These are phyloP conservation scores for Baryphthengus martii DNA, from an alignment of 2,113 vertebrate species.

Conservation along the genomic window DNA sequence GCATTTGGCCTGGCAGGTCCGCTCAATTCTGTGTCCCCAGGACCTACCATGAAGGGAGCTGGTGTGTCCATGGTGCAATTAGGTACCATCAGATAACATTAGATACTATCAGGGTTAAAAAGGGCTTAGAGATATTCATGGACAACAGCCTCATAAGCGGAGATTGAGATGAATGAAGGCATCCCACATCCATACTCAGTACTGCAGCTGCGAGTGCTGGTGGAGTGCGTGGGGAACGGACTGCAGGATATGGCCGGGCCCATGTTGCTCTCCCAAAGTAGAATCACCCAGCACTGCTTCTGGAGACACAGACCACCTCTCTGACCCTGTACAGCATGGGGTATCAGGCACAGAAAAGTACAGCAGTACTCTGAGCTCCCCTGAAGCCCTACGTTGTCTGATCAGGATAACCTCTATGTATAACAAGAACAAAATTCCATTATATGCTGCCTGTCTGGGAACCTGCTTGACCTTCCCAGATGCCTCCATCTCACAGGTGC, in stretches of 20 bases:
- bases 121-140: not conserved
- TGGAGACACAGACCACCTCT: not conserved
- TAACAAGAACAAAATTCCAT: not conserved
- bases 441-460: not conserved
- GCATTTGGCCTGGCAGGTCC: not conserved
- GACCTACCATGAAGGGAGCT: not conserved
- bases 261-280: not conserved
- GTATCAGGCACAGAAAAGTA: not conserved
- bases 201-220: not conserved
- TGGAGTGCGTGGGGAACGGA: rapidly evolving
- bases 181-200: rapidly evolving
- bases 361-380: not conserved
- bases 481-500: not conserved
- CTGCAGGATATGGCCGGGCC: not conserved
- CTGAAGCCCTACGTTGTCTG: not conserved
- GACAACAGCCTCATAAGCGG: not conserved
- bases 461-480: not conserved
- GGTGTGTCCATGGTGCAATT: rapidly evolving
- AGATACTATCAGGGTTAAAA: not conserved
- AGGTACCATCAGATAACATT: not conserved
- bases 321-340: not conserved
- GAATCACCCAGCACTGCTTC: not conserved
- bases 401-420: not conserved
- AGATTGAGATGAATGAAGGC: rapidly evolving
- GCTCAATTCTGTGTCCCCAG: not conserved